Evolutionary conservation across 2,113 vertebrate genomes (phyloP).

Genomic region (Engraulis encrasicolus): DNA sequence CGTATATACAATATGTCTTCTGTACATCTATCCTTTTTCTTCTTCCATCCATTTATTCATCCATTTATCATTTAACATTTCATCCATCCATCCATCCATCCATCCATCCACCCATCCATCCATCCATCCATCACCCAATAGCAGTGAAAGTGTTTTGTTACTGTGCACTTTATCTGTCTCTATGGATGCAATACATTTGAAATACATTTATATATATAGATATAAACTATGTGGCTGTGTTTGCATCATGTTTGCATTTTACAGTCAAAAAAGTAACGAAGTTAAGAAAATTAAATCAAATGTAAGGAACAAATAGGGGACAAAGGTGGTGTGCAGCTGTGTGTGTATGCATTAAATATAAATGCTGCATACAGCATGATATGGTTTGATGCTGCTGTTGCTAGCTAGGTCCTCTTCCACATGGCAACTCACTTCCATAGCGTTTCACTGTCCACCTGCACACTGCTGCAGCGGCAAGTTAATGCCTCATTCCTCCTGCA

Average conservation of each 20-base stretch:
- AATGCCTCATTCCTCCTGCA: too few relatives aligned
- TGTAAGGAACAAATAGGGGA: too few relatives aligned
- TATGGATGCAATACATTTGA: too few relatives aligned
- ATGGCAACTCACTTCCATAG: slow-evolving; percentile 40
- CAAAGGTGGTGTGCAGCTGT: not conserved
- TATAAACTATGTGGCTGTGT: not conserved
- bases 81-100: not conserved
- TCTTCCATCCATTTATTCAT: not conserved
- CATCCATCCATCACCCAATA: not conserved
- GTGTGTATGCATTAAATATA: slow-evolving; percentile 26
- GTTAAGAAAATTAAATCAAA: too few relatives aligned
- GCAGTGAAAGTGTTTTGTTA: too few relatives aligned
- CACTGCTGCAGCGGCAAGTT: too few relatives aligned
- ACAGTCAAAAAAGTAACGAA: too few relatives aligned
- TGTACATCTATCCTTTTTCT: too few relatives aligned
- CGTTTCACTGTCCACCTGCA: slow-evolving; percentile 61
- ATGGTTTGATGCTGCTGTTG: slow-evolving; percentile 21
- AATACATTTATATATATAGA: too few relatives aligned
- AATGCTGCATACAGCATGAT: slow-evolving; percentile 36
- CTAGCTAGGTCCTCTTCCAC: slow-evolving; percentile 39
- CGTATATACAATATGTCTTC: too few relatives aligned
- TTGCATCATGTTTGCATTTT: not conserved
- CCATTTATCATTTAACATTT: too few relatives aligned
- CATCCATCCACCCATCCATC: not conserved
- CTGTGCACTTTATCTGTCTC: not conserved